Evolutionary conservation across 2,888 invertebrate species (phyloP).

Genomic region (Parasteatoda lunata): DNA sequence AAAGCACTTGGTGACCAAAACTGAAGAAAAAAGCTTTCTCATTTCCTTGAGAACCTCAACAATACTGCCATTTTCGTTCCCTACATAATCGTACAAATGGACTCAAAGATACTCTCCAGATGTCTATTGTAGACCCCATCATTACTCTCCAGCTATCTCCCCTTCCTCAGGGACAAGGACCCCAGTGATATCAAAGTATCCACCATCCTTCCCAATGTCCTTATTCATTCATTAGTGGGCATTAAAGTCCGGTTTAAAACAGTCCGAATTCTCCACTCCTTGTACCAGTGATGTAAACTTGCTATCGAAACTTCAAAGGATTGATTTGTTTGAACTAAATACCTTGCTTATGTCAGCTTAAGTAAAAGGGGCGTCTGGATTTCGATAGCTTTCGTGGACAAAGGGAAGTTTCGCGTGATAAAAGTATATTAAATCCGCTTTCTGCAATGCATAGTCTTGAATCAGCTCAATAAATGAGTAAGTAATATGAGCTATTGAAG

Average conservation of each 20-base stretch:
- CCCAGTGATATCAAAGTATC: background rate
- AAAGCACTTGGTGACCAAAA: too few relatives aligned
- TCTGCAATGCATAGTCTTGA: background rate
- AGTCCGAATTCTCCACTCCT: background rate
- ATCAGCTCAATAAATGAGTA: background rate
- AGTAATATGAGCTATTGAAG: background rate
- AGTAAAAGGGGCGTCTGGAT: background rate
- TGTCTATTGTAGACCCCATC: conserved; percentile 28
- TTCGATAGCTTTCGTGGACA: background rate
- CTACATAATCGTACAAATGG: conserved; percentile 48
- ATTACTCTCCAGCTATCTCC: conserved; percentile 10
- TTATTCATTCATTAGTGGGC: background rate
- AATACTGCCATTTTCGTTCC: background rate
- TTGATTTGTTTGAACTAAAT: conserved; percentile 41
- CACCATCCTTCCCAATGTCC: background rate
- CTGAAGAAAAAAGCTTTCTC: background rate
- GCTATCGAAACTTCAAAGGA: conserved; percentile 45
- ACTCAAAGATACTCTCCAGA: conserved; percentile 26
- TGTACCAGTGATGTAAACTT: conserved; percentile 49
- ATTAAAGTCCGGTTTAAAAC: background rate
- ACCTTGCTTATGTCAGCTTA: conserved; percentile 36
- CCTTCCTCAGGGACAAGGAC: background rate
- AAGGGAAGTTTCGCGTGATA: background rate
- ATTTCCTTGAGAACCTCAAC: conserved; percentile 17
- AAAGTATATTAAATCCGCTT: background rate